Conservation (phyloP, 2,888 invertebrate genomes). For the Drosophila emarginata region DNA sequence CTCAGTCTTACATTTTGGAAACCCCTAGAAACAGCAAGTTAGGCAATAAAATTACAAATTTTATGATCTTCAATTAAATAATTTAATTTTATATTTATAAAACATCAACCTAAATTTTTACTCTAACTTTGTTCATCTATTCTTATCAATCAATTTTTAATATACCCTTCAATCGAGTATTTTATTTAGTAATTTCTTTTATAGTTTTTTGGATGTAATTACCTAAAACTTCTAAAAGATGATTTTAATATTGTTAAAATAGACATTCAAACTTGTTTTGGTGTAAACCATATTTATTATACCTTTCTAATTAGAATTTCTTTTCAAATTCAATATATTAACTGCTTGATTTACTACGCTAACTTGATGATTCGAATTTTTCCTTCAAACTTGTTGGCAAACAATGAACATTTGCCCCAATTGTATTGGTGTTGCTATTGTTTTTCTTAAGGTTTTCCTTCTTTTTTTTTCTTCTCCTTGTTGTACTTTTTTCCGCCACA, state of each 20-base stretch:
- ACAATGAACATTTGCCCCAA: background rate
- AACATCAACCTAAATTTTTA: too few species aligned
- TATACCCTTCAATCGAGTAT: too few species aligned
- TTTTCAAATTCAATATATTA: background rate
- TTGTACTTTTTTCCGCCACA: conserved; percentile 13
- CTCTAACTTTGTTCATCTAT: too few species aligned
- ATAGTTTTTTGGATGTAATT: background rate
- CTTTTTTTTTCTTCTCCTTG: background rate
- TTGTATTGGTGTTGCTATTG: background rate
- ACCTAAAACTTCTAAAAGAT: background rate
- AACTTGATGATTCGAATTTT: background rate
- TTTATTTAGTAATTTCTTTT: too few species aligned
- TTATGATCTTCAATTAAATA: too few species aligned
- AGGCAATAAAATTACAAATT: too few species aligned
- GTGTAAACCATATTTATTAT: background rate
- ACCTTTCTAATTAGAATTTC: background rate
- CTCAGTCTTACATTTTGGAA: too few species aligned
- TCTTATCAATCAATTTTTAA: too few species aligned
- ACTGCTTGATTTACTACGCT: background rate
- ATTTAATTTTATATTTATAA: too few species aligned
- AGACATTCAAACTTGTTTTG: background rate
- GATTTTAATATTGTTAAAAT: background rate
- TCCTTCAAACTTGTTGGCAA: background rate
- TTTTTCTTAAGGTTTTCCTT: conserved; percentile 3
- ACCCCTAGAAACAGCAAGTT: too few species aligned